Evolutionary conservation across 2,797 vertebrate genomes (phyloP).

Genomic region (Odontamblyopus rebecca): DNA sequence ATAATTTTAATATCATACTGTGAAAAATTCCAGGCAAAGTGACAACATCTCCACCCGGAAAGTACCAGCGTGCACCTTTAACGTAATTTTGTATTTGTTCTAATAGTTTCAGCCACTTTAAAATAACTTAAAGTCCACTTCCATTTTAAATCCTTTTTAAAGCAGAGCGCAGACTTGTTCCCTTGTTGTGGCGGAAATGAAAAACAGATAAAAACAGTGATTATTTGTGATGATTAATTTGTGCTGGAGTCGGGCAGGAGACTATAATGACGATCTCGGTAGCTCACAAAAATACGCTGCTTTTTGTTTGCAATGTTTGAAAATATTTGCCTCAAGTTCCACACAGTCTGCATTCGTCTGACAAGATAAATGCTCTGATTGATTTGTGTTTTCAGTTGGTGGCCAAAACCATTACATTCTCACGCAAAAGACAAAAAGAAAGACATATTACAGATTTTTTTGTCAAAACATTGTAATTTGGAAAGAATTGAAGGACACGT

Average conservation of each 20-base stretch:
- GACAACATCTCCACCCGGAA: no score
- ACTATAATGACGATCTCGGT: slow-evolving; percentile 3
- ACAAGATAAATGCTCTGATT: slow-evolving; percentile 7
- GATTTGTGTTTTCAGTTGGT: slow-evolving; percentile 15
- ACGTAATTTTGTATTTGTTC: neutral
- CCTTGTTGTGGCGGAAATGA: slow-evolving; percentile 26
- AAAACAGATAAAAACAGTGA: slow-evolving; percentile 15
- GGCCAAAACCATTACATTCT: neutral
- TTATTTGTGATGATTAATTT: slow-evolving; percentile 18
- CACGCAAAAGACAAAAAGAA: slow-evolving; percentile 10
- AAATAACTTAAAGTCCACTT: neutral
- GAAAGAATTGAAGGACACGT: neutral
- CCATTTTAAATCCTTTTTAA: slow-evolving; percentile 29
- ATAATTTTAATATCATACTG: no score
- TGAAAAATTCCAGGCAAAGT: no score
- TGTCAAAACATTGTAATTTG: slow-evolving; percentile 1
- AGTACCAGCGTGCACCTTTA: no score
- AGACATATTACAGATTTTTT: slow-evolving; percentile 3
- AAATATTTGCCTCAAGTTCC: slow-evolving; percentile 14
- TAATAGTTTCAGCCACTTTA: neutral
- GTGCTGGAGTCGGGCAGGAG: neutral
- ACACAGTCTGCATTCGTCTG: neutral
- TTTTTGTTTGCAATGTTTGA: neutral
- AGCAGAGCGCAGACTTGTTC: slow-evolving; percentile 7
- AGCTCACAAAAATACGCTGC: slow-evolving; percentile 15